Percentiles rank a stretch among this genome's conserved stretches.
These are phyloP conservation scores for Eupithecia pulchellata DNA, from an alignment of 2,888 invertebrate genomes.

Conservation along the genomic window DNA sequence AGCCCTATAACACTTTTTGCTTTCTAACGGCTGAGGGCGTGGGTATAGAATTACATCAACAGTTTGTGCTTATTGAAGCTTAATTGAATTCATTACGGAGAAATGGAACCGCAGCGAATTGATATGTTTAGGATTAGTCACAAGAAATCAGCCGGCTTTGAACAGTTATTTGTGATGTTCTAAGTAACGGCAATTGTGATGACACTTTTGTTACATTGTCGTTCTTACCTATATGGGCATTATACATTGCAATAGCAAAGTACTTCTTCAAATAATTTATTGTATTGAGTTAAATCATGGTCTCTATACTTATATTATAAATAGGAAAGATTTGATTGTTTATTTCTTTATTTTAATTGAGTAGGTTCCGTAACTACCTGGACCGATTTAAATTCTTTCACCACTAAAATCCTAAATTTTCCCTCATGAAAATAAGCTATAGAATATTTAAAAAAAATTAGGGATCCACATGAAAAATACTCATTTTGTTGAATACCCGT, in stretches of 20 bases:
- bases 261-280: not conserved
- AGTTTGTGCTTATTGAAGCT: constrained; percentile 27
- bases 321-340: too few relatives aligned
- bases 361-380: too few relatives aligned
- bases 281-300: not conserved
- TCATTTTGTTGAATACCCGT: too few relatives aligned
- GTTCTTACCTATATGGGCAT: not conserved
- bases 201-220: too few relatives aligned
- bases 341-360: too few relatives aligned
- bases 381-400: too few relatives aligned
- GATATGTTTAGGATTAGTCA: constrained; percentile 22
- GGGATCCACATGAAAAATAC: too few relatives aligned
- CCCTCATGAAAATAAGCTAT: too few relatives aligned
- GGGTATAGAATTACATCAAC: constrained; percentile 47
- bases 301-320: too few relatives aligned
- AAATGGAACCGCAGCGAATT: constrained; percentile 25
- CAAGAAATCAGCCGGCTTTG: not conserved
- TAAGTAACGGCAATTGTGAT: constrained; percentile 5
- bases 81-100: constrained; percentile 20
- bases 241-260: not conserved
- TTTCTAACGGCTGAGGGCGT: constrained; percentile 18
- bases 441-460: too few relatives aligned
- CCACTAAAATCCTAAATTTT: too few relatives aligned
- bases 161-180: constrained; percentile 9
- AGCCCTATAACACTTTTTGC: constrained; percentile 30